A percentile compares a stretch with the other conserved stretches of the same genome.
Conservation (phyloP, 2,797 vertebrate species). For the Tamandua tetradactyla region DNA sequence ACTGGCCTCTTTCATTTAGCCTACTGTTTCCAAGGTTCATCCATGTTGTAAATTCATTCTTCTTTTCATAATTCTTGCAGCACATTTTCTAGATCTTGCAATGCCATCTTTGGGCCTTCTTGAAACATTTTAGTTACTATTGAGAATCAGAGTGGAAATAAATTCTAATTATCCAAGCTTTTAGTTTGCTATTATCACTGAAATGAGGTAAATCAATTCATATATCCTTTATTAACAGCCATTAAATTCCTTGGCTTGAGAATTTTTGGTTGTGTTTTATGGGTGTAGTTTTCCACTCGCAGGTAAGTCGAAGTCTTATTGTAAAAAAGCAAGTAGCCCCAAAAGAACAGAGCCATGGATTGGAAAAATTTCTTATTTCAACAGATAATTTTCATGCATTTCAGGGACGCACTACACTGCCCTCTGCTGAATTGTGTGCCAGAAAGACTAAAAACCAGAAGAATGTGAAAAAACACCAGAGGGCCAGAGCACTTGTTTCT, state of each 20-base stretch:
- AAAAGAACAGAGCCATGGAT: neutral
- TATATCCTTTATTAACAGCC: neutral
- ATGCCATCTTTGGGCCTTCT: neutral
- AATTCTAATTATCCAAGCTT: neutral
- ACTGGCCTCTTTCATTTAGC: neutral
- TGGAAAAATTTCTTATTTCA: conserved; percentile 1
- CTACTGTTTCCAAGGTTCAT: neutral
- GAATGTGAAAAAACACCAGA: neutral
- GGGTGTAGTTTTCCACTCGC: neutral
- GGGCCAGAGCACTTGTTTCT: neutral
- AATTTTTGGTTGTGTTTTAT: neutral
- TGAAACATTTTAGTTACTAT: neutral
- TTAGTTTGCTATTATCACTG: neutral
- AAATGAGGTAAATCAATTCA: neutral
- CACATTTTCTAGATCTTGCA: neutral
- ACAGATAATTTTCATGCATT: neutral
- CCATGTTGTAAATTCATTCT: neutral
- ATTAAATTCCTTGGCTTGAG: neutral
- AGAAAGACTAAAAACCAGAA: neutral
- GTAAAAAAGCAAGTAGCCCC: neutral
- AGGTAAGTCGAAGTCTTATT: neutral
- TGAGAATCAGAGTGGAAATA: conserved; percentile 34
- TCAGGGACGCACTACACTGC: conserved; percentile 32
- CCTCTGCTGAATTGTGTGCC: conserved; percentile 50
- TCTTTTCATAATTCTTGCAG: neutral